Conservation (phyloP, 2,797 vertebrate genomes). For the Salmo trutta region DNA sequence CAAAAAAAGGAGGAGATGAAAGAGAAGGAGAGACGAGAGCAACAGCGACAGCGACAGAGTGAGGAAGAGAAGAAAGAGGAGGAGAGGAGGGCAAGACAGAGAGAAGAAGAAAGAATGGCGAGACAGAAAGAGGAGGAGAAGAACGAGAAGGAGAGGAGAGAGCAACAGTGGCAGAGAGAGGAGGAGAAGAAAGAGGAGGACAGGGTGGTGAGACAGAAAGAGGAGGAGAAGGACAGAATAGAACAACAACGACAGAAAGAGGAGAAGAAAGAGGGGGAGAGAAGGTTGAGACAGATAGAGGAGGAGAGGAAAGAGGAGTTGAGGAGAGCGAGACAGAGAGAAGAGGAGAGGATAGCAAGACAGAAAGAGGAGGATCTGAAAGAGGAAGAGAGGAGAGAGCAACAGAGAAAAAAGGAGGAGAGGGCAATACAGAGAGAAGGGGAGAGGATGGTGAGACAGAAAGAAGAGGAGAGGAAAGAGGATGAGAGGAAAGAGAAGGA, state of each 20-base stretch:
- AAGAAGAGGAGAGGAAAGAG: neutral
- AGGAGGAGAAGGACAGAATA: neutral
- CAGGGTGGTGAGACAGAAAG: neutral
- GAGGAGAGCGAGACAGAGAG: slow-evolving; percentile 16
- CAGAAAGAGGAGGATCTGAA: neutral
- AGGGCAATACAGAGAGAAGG: neutral
- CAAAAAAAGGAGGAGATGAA: neutral
- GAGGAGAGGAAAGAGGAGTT: slow-evolving; percentile 18
- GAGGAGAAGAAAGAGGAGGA: neutral
- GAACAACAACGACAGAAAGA: slow-evolving; percentile 6
- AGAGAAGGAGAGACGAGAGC: neutral
- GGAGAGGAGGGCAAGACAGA: too few species aligned
- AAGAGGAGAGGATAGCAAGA: slow-evolving; percentile 21
- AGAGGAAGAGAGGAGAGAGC: neutral
- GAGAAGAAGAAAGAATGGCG: neutral
- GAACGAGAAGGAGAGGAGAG: neutral
- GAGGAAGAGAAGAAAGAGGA: neutral
- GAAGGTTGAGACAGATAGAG: slow-evolving; percentile 22
- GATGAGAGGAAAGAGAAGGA: neutral
- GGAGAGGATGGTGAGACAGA: neutral
- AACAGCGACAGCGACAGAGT: neutral
- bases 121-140: neutral
- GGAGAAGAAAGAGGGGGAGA: slow-evolving; percentile 23
- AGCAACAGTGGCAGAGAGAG: neutral
- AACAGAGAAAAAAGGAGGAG: neutral